Conservation (phyloP, 92 coral and sea anemone species). For the Pocillopora grandis region DNA sequence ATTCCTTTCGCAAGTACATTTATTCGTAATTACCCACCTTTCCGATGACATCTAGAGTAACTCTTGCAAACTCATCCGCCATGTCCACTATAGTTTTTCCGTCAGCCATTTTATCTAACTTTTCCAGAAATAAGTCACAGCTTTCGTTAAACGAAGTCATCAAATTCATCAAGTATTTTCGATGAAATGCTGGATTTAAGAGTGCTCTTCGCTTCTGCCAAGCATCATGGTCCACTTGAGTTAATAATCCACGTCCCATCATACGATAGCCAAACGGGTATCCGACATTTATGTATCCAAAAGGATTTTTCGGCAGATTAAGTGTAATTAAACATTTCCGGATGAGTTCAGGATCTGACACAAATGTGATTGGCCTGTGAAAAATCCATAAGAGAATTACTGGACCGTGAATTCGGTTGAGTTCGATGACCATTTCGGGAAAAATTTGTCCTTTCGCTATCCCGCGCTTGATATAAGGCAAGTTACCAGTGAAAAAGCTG, state of each 20-base stretch:
- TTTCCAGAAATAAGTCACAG: slow-evolving; percentile 75
- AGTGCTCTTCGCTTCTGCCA: slow-evolving; percentile 79
- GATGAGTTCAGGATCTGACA: slow-evolving; percentile 59
- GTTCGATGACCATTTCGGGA: slow-evolving; percentile 1
- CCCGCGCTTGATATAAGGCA: slow-evolving; percentile 19
- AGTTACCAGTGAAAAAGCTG: slow-evolving; percentile 40
- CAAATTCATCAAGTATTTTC: slow-evolving; percentile 77
- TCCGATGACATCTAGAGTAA: slow-evolving; percentile 86
- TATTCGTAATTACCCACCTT: slow-evolving; percentile 45
- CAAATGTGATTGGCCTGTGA: slow-evolving; percentile 41
- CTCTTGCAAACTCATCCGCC: slow-evolving; percentile 84
- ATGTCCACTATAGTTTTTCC: slow-evolving; percentile 69
- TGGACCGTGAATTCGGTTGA: slow-evolving; percentile 37
- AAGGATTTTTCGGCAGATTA: slow-evolving; percentile 61
- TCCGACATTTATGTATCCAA: slow-evolving; percentile 35
- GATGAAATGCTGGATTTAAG: slow-evolving; percentile 91
- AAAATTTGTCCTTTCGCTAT: slow-evolving; percentile 7
- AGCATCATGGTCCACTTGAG: slow-evolving; percentile 60
- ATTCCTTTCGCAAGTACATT: no score
- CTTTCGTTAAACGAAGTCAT: slow-evolving; percentile 73
- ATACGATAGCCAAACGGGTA: slow-evolving; percentile 68
- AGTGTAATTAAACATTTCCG: slow-evolving; percentile 53
- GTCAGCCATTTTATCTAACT: slow-evolving; percentile 72
- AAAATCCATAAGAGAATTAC: slow-evolving; percentile 55
- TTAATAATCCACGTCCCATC: slow-evolving; percentile 65